A percentile compares a stretch with the other conserved stretches of the same genome.
Conservation (phyloP, 2,888 invertebrate species). For the Orthonevra nobilis region DNA sequence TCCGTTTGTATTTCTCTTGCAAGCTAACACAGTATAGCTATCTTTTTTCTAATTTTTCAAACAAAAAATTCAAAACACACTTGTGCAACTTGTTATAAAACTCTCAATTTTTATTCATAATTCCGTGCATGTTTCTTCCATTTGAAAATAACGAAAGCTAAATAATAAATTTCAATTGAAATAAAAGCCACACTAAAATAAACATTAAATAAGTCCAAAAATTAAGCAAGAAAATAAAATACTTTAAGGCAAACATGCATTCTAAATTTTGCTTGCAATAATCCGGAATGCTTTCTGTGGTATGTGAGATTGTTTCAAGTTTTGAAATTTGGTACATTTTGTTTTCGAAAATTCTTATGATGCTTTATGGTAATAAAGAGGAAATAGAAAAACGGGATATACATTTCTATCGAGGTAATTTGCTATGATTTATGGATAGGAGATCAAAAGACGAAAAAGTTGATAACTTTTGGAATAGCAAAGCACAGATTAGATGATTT, state of each 20-base stretch:
- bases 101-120: too few relatives aligned
- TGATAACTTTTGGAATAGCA: too few relatives aligned
- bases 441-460: too few relatives aligned
- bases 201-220: background rate
- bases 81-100: background rate
- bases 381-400: too few relatives aligned
- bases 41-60: slow-evolving; percentile 1
- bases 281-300: slow-evolving; percentile 54
- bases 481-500: too few relatives aligned
- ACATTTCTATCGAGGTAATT: too few relatives aligned
- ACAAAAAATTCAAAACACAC: slow-evolving; percentile 10
- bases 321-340: slow-evolving; percentile 1
- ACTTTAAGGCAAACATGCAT: slow-evolving; percentile 1
- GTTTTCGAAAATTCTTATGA: too few relatives aligned
- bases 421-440: too few relatives aligned
- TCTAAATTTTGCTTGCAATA: slow-evolving; percentile 33
- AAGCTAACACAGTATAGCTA: slow-evolving; percentile 43
- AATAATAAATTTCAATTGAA: background rate
- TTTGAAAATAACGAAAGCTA: background rate
- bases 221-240: background rate
- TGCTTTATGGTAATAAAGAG: too few relatives aligned
- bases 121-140: slow-evolving; percentile 31
- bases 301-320: slow-evolving; percentile 49
- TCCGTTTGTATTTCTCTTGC: slow-evolving; percentile 47
- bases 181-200: background rate